A percentile compares a stretch with the other conserved stretches of the same genome.
These are phyloP conservation scores for Argyresthia albistria DNA, from an alignment of 2,888 invertebrate genomes.

Conservation along the genomic window DNA sequence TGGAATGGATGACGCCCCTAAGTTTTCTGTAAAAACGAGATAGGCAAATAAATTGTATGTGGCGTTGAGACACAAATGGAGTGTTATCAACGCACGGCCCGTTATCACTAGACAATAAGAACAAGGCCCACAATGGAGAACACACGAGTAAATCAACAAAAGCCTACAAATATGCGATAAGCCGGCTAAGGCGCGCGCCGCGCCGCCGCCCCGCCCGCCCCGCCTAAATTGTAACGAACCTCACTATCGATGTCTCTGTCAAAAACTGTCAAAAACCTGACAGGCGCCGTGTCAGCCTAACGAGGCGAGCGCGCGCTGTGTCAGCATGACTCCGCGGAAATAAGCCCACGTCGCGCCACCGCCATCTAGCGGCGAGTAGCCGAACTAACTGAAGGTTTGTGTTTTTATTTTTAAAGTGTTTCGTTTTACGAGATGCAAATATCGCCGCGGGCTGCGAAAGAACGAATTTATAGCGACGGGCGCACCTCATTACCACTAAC, in stretches of 20 bases:
- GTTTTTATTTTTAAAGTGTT: constrained; percentile 16
- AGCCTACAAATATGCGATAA: constrained; percentile 56
- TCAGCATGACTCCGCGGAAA: constrained; percentile 41
- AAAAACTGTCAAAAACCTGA: constrained; percentile 68
- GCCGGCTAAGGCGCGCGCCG: constrained; percentile 15
- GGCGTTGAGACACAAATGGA: background rate
- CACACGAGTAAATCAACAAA: constrained; percentile 47
- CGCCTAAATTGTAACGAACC: constrained; percentile 61
- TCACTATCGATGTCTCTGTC: constrained; percentile 70
- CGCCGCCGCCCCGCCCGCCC: constrained; percentile 36
- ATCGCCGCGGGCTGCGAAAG: constrained; percentile 45
- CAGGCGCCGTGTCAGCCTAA: constrained; percentile 66
- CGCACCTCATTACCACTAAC: constrained; percentile 67
- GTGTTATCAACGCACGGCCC: background rate
- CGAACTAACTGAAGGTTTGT: constrained; percentile 15
- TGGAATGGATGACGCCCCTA: constrained; percentile 14
- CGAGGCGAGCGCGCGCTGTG: constrained; percentile 47
- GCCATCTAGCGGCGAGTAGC: constrained; percentile 53
- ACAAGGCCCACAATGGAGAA: constrained; percentile 37
- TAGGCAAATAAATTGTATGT: background rate
- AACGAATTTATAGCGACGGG: constrained; percentile 60
- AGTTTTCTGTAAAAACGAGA: background rate
- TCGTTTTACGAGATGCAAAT: constrained; percentile 59
- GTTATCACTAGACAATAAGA: constrained; percentile 1
- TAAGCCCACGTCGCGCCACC: constrained; percentile 19